Evolutionary conservation across 2,113 vertebrate species (phyloP).

Genomic region (Gavia stellata): DNA sequence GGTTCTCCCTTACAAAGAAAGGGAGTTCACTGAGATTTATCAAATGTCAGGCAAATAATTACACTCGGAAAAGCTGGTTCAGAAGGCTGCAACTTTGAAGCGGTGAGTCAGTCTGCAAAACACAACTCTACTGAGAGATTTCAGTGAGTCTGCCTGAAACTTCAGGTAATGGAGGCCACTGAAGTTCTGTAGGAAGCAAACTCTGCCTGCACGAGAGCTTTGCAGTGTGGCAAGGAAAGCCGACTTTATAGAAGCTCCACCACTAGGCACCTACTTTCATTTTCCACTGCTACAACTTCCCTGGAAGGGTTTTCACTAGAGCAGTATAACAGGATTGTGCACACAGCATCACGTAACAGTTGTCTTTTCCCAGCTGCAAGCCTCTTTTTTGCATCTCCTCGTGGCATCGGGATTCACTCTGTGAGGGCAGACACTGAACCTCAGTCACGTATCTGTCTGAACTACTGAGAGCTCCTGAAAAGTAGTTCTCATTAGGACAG

Average conservation of each 20-base stretch:
- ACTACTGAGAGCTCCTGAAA: not conserved
- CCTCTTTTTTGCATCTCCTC: not conserved
- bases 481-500: not conserved
- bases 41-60: not conserved
- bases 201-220: not conserved
- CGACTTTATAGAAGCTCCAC: not conserved
- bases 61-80: not conserved
- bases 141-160: not conserved
- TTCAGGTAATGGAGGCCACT: not conserved
- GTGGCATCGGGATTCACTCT: not conserved
- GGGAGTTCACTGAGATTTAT: not conserved
- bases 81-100: not conserved
- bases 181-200: not conserved
- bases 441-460: not conserved
- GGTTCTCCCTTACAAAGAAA: not conserved
- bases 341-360: not conserved
- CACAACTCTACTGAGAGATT: not conserved
- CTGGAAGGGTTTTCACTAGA: not conserved
- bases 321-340: not conserved
- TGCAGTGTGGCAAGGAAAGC: not conserved
- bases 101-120: not conserved
- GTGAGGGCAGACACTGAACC: not conserved
- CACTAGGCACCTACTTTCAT: not conserved
- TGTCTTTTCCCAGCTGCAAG: not conserved
- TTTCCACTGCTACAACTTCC: not conserved